These are phyloP conservation scores for Panthera leo DNA, from an alignment of 2,113 vertebrate genomes.

Conservation along the genomic window DNA sequence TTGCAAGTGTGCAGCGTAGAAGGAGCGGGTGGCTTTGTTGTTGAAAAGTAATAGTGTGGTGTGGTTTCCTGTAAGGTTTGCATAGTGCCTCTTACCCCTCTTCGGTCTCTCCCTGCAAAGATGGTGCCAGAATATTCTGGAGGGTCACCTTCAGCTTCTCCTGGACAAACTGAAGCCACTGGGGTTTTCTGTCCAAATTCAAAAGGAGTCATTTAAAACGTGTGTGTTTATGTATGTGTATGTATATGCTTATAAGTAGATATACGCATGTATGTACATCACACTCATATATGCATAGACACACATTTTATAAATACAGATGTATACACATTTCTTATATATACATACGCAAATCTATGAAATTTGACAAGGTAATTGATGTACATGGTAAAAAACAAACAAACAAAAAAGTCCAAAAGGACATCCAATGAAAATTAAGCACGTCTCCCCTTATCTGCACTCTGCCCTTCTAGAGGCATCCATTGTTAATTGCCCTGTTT, in stretches of 20 bases:
- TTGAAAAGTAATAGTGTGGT: not conserved
- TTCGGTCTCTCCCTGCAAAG: not conserved
- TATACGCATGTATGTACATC: not conserved
- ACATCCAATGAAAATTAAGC: not conserved
- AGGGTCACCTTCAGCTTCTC: slow-evolving; percentile 40
- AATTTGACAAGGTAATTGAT: not conserved
- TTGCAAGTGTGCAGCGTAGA: not conserved
- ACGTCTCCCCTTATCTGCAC: not conserved
- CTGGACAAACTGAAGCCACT: slow-evolving; percentile 17
- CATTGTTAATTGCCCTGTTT: not conserved
- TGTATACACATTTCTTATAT: not conserved
- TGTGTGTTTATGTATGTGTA: not conserved
- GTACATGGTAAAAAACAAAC: not conserved
- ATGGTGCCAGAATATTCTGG: not conserved
- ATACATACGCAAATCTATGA: not conserved
- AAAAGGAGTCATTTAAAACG: not conserved
- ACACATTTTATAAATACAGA: too few species aligned
- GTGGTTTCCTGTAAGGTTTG: not conserved
- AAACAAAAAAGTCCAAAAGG: not conserved
- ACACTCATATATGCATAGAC: too few species aligned
- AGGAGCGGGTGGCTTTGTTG: not conserved
- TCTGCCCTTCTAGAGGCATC: not conserved
- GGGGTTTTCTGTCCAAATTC: slow-evolving; percentile 29
- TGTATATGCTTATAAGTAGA: not conserved
- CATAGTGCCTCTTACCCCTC: not conserved